These are phyloP conservation scores for Promerops cafer DNA, from an alignment of 2,113 vertebrate genomes.

Conservation along the genomic window DNA sequence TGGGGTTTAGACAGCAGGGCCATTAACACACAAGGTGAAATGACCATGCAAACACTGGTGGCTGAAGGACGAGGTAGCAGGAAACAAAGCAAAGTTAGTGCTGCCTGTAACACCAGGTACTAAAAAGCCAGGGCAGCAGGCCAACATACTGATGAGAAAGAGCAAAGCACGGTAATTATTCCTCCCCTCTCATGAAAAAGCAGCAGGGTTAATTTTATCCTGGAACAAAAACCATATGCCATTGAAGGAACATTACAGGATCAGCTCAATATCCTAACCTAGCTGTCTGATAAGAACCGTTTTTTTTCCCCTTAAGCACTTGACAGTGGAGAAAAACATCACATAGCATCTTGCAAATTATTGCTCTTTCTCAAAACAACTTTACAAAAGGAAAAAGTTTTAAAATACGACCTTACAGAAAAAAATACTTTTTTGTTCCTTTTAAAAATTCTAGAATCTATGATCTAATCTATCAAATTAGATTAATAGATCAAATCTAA, in stretches of 20 bases:
- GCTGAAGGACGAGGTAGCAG: not conserved
- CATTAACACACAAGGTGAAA: not conserved
- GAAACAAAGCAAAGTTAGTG: not conserved
- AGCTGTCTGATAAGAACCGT: not conserved
- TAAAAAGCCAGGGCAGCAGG: not conserved
- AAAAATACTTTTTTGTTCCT: not conserved
- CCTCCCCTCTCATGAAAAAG: not conserved
- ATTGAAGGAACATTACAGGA: not conserved
- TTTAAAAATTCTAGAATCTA: not conserved
- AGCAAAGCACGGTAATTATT: not conserved
- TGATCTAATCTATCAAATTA: too few species aligned
- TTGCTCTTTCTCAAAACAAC: rapidly evolving
- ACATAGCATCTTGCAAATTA: not conserved
- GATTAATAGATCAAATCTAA: too few species aligned
- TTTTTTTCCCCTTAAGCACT: not conserved
- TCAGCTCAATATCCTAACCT: not conserved
- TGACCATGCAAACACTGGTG: not conserved
- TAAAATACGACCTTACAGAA: not conserved
- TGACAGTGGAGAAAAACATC: not conserved
- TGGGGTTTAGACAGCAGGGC: not conserved
- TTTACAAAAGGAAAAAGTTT: not conserved
- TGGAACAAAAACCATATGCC: not conserved
- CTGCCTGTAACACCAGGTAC: not conserved
- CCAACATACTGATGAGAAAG: conserved; percentile 8
- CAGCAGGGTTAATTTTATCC: not conserved